Evolutionary conservation across 2,888 invertebrate genomes (phyloP).

Genomic region (Agriopis leucophaearia): DNA sequence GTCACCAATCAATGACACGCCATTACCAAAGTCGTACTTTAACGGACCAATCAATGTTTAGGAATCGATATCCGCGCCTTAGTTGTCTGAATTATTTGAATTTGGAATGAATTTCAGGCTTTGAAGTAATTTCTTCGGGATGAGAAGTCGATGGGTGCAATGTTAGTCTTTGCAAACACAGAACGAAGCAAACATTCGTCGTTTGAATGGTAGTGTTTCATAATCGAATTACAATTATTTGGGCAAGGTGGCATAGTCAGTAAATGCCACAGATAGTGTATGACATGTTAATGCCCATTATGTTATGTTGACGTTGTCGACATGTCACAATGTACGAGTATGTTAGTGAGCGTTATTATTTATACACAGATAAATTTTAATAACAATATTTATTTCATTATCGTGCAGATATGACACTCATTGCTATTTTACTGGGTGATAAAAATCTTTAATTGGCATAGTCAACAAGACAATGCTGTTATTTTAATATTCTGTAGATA

Average conservation of each 20-base stretch:
- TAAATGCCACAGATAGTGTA: slow-evolving; percentile 30
- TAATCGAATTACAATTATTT: slow-evolving; percentile 33
- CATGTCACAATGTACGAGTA: slow-evolving; percentile 41
- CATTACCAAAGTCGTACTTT: background rate
- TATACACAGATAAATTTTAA: slow-evolving; percentile 21
- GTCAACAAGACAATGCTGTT: background rate
- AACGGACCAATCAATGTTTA: background rate
- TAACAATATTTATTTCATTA: slow-evolving; percentile 36
- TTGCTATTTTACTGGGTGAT: slow-evolving; percentile 19
- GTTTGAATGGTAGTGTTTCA: slow-evolving; percentile 27
- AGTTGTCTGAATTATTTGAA: background rate
- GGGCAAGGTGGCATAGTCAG: slow-evolving; percentile 26
- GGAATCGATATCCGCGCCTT: background rate
- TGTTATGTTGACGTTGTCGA: slow-evolving; percentile 33
- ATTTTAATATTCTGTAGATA: background rate
- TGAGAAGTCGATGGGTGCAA: slow-evolving; percentile 11
- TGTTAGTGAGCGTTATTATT: slow-evolving; percentile 37
- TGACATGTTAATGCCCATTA: slow-evolving; percentile 40
- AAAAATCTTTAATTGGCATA: background rate
- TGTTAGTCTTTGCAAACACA: slow-evolving; percentile 26
- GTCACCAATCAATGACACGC: background rate
- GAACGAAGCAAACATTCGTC: slow-evolving; percentile 35
- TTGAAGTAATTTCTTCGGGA: background rate
- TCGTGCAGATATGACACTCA: slow-evolving; percentile 47
- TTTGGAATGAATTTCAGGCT: background rate